phyloP scores from a whole-genome alignment of 1,140 invertebrate genomes.

The Pseudachorutes palmiensis region DNA sequence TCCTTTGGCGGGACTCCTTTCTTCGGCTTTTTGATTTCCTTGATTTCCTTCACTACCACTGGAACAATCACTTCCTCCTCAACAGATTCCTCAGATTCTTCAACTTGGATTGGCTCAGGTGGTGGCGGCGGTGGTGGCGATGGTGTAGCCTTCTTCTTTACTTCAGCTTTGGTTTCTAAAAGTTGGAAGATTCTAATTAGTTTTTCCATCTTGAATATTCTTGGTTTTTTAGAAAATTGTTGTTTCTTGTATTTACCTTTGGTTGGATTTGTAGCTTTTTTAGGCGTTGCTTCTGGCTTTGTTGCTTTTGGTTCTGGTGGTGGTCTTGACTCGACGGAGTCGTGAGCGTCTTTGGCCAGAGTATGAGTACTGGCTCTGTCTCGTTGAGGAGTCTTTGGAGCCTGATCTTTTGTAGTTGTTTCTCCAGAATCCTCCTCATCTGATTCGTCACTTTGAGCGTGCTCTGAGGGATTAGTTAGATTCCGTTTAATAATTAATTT shows the following conservation, averaged over 20 bases:
- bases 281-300: conserved; percentile 23
- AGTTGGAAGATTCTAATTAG: too few relatives aligned
- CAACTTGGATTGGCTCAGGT: neutral
- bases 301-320: conserved; percentile 25
- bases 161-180: conserved; percentile 11
- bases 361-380: conserved; percentile 28
- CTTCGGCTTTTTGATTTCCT: neutral
- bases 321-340: conserved; percentile 28
- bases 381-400: conserved; percentile 26
- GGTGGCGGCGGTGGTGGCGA: neutral
- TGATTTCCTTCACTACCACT: conserved; percentile 11
- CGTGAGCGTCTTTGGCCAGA: conserved; percentile 36
- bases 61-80: conserved; percentile 14
- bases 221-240: too few relatives aligned
- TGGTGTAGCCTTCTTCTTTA: neutral
- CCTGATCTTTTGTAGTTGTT: conserved; percentile 29
- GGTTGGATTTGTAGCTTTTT: conserved; percentile 15
- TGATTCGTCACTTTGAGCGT: conserved; percentile 17
- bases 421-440: conserved; percentile 14
- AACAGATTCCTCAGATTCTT: conserved; percentile 15
- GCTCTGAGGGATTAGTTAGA: neutral
- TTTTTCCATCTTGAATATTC: too few relatives aligned
- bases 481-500: neutral
- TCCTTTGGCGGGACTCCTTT: neutral
- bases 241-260: too few relatives aligned